These are phyloP conservation scores for Ibidorhyncha struthersii DNA, from an alignment of 2,113 vertebrate species.

Conservation along the genomic window DNA sequence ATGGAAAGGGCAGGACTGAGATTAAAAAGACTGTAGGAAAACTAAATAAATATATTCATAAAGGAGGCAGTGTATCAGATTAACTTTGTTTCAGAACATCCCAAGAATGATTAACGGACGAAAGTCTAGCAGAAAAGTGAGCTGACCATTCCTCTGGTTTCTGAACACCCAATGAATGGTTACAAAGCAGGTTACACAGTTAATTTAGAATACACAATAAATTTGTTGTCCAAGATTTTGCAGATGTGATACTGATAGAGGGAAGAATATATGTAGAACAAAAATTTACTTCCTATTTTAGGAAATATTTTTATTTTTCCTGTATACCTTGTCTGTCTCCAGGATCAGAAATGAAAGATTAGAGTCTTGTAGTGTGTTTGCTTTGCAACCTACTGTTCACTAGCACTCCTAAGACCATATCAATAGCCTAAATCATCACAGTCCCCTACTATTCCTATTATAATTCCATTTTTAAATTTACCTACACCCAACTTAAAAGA, in stretches of 20 bases:
- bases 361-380: background rate
- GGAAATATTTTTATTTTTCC: background rate
- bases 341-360: background rate
- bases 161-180: background rate
- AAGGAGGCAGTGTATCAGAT: background rate
- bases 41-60: background rate
- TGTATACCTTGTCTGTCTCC: background rate
- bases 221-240: background rate
- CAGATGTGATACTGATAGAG: accelerated
- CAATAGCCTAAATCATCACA: background rate
- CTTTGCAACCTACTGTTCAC: background rate
- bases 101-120: background rate
- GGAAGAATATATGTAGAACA: background rate
- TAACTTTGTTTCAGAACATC: background rate
- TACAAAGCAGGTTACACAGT: background rate
- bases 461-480: background rate
- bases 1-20: background rate
- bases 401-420: background rate
- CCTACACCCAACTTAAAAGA: background rate
- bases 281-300: background rate
- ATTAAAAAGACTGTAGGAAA: background rate
- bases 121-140: background rate
- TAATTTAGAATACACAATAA: background rate
- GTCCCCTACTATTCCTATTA: background rate
- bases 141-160: background rate